Percentiles rank a stretch among this genome's conserved stretches.
phyloP scores from a whole-genome alignment of 2,113 vertebrate species.

The Sturnus vulgaris region DNA sequence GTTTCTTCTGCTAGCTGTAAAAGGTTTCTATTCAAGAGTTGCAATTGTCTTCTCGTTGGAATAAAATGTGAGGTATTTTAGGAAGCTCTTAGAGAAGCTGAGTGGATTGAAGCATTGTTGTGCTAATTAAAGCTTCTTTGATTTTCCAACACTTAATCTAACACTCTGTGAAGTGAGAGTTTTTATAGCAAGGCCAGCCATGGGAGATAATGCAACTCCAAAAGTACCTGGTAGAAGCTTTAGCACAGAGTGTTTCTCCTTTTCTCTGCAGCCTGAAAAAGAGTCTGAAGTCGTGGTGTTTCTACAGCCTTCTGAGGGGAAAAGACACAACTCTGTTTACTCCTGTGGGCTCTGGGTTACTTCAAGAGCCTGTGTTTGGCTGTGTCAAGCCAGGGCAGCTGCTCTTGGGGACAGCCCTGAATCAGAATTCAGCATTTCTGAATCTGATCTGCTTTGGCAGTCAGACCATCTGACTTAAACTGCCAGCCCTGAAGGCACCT shows the following conservation, averaged over 20 bases:
- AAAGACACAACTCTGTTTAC: neutral
- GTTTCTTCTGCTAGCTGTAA: conserved; percentile 20
- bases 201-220: neutral
- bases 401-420: neutral
- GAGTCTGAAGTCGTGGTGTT: neutral
- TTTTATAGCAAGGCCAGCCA: conserved; percentile 38
- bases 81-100: conserved; percentile 14
- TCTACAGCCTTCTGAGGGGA: neutral
- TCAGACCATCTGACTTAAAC: neutral
- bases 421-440: neutral
- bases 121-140: conserved; percentile 53
- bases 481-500: neutral
- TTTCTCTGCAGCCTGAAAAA: neutral
- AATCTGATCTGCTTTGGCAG: neutral
- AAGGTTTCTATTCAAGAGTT: conserved; percentile 35
- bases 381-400: neutral
- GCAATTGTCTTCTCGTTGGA: conserved; percentile 20
- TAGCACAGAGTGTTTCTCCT: neutral
- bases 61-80: conserved; percentile 39
- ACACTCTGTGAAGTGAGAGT: neutral
- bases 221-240: conserved; percentile 8
- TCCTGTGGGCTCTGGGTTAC: neutral
- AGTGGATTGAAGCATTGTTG: conserved; percentile 40
- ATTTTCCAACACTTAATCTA: conserved; percentile 21
- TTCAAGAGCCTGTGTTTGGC: neutral